Percentiles rank a stretch among this genome's conserved stretches.
Evolutionary conservation across 2,113 vertebrate species (phyloP).

Genomic region (Lepus timidus): DNA sequence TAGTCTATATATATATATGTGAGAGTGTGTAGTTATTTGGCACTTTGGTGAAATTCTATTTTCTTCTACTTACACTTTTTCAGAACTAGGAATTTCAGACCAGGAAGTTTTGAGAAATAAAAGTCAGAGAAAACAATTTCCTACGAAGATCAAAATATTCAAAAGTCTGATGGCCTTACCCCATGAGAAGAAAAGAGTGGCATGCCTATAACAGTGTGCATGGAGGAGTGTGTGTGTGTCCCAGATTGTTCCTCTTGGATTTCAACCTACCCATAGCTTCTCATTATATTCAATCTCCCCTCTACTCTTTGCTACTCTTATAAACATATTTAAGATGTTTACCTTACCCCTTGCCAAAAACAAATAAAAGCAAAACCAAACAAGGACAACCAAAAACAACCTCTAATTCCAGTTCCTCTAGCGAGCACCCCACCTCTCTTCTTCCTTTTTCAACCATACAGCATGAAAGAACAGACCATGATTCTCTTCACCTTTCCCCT

Average conservation of each 20-base stretch:
- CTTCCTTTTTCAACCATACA: background rate
- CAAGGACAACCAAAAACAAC: background rate
- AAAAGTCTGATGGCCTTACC: background rate
- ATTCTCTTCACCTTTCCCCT: background rate
- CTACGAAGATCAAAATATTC: background rate
- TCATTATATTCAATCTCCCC: background rate
- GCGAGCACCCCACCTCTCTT: background rate
- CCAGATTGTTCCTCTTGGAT: background rate
- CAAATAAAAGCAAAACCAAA: background rate
- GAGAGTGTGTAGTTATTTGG: background rate
- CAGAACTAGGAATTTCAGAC: conserved; percentile 12
- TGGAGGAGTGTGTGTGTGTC: background rate
- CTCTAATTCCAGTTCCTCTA: background rate
- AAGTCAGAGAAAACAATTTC: conserved; percentile 32
- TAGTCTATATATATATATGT: background rate
- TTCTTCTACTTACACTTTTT: background rate
- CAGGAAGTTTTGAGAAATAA: background rate
- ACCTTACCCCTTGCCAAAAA: background rate
- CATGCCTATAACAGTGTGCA: background rate
- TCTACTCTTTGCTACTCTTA: background rate
- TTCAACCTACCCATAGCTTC: background rate
- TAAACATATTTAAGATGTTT: background rate
- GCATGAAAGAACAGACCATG: background rate
- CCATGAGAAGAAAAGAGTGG: background rate
- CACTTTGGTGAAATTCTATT: conserved; percentile 2